These are phyloP conservation scores for Zootermopsis nevadensis DNA, from an alignment of 2,888 invertebrate genomes.

Conservation along the genomic window DNA sequence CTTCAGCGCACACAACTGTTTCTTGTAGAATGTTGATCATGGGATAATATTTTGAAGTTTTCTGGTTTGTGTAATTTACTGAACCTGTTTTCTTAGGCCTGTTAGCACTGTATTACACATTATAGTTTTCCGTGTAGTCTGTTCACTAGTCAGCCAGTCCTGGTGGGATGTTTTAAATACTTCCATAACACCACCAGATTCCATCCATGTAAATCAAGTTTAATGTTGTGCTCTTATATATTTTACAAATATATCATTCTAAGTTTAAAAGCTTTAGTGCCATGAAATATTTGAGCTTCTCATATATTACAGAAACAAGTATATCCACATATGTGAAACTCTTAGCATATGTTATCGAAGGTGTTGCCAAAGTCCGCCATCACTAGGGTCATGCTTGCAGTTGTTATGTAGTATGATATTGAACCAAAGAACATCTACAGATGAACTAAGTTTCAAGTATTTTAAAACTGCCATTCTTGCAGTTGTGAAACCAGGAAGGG, in stretches of 20 bases:
- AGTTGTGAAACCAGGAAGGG: not conserved
- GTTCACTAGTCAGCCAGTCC: conserved; percentile 2
- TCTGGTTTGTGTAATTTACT: not conserved
- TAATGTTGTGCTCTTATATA: not conserved
- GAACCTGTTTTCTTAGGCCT: not conserved
- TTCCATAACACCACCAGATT: not conserved
- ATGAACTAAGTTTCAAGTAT: not conserved
- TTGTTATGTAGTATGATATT: not conserved
- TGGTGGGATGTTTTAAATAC: conserved; percentile 5
- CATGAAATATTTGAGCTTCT: not conserved
- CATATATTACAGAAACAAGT: not conserved
- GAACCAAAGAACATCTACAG: not conserved
- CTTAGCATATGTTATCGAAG: not conserved
- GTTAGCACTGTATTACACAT: not conserved
- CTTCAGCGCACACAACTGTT: not conserved
- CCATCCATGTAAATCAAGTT: not conserved
- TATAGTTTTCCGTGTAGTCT: not conserved
- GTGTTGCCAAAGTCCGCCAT: not conserved
- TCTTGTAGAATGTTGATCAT: not conserved
- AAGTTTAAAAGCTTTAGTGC: not conserved
- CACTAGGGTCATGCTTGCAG: not conserved
- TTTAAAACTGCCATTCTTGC: not conserved
- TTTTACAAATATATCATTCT: not conserved
- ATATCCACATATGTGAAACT: not conserved
- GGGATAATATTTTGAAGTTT: conserved; percentile 8